Percentiles rank a stretch among this genome's conserved stretches.
These are phyloP conservation scores for Bradynema listronoti DNA, from an alignment of 1,140 invertebrate genomes.

Conservation along the genomic window DNA sequence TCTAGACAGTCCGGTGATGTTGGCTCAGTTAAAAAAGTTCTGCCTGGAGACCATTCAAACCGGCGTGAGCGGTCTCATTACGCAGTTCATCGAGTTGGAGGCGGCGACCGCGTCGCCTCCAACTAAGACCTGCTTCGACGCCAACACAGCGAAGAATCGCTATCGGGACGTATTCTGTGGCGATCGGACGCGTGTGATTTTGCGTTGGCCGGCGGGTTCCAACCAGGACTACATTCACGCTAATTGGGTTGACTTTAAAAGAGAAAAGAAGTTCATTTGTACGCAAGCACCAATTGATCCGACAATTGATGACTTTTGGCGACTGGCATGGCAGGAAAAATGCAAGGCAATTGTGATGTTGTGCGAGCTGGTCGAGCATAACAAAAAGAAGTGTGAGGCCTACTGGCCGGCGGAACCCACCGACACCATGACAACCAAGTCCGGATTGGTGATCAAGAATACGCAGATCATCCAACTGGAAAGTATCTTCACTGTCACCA, in stretches of 20 bases:
- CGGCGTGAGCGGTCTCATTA: slow-evolving; percentile 23
- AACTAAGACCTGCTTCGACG: slow-evolving; percentile 23
- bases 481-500: not conserved
- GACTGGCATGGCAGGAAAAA: slow-evolving; percentile 60
- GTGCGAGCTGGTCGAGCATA: slow-evolving; percentile 58
- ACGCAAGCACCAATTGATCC: slow-evolving; percentile 59
- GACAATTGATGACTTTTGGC: slow-evolving; percentile 61
- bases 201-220: slow-evolving; percentile 68
- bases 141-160: slow-evolving; percentile 27
- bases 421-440: not conserved
- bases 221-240: slow-evolving; percentile 62
- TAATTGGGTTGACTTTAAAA: slow-evolving; percentile 9
- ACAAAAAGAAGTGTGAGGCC: slow-evolving; percentile 42
- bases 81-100: slow-evolving; percentile 17
- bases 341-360: slow-evolving; percentile 60
- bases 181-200: slow-evolving; percentile 83
- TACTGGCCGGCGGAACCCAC: slow-evolving; percentile 24
- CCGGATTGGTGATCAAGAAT: slow-evolving; percentile 3
- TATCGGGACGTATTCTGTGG: slow-evolving; percentile 31
- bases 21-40: slow-evolving; percentile 7
- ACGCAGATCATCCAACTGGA: slow-evolving; percentile 6
- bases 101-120: not conserved
- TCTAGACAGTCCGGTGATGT: not conserved
- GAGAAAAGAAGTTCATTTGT: slow-evolving; percentile 26
- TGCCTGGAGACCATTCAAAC: slow-evolving; percentile 11